Evolutionary conservation across 2,888 invertebrate species (phyloP), one percentile per base, ranked within the genome.

Genomic region (Tiphia femorata): DNA sequence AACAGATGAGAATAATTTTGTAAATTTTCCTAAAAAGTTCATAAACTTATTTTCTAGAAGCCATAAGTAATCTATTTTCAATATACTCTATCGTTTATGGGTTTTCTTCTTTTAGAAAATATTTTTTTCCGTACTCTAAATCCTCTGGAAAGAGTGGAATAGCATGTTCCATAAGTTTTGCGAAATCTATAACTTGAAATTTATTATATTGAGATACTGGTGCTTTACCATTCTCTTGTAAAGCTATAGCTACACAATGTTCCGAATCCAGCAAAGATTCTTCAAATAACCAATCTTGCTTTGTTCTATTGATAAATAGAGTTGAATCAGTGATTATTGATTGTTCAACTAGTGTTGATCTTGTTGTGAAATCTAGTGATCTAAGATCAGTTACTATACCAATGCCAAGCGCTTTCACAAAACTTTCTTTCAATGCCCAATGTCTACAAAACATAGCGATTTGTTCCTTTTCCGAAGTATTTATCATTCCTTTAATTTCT

Each of bases 341-440:
- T 54, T 76, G 56, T 21, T 68, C 49, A 1, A 27, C 46, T 2
- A 84, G 62, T n/a, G 69, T 48, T 0, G 79, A 77, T 25, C 84
- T 84, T 1, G 90, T 89, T 54, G 87, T 86, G 83, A 97, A 98
- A 84, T 90, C 91, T 33, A 97, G 88, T 66, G 91, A 87, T 67
- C 88, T 86, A 38, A 98, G 86, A 73, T 93, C 90, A 62, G 92
- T 86, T 0, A 91, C 91, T 49, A 98, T 90, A 23, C 97, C 97
- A 19, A 91, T 85, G 16, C 97, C 97, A 49, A 91, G 86, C 62
- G 97, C 96, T 85, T 98, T 98, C 0, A 95, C 93, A 80, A 95
- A 96, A 79, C 96, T 93, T 82, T 98, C 97, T 84, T 98, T 98
- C 43, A 98, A 85, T 72, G 95, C 92, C 97, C 98, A 98, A 76